phyloP scores from a whole-genome alignment of 2,113 vertebrate genomes.

The Pardalotus punctatus region DNA sequence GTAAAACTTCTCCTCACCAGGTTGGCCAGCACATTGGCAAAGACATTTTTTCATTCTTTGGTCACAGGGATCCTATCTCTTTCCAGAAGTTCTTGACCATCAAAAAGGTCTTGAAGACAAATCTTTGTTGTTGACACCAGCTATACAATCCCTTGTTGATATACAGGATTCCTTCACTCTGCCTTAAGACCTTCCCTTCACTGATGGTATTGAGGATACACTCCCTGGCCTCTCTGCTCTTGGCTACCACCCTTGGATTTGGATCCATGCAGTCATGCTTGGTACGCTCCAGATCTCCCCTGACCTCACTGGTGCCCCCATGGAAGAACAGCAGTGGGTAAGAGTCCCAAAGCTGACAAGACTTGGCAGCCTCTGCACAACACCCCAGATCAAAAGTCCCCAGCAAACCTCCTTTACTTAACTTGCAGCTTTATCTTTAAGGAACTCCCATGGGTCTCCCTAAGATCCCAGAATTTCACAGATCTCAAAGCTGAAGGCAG shows the following conservation, averaged over 20 bases:
- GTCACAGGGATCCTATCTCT: not conserved
- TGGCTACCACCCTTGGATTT: not conserved
- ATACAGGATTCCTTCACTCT: not conserved
- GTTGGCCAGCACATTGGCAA: not conserved
- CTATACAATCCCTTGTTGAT: not conserved
- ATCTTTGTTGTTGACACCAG: not conserved
- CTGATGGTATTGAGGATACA: not conserved
- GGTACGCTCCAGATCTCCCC: not conserved
- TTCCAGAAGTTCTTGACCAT: not conserved
- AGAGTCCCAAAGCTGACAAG: not conserved
- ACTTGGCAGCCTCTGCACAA: not conserved
- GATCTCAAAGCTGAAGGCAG: not conserved
- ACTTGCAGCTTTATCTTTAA: not conserved
- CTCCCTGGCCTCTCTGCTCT: fast-evolving
- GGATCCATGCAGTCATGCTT: not conserved
- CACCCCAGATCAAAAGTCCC: not conserved
- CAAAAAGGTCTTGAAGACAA: not conserved
- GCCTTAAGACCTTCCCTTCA: not conserved
- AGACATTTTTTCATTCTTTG: not conserved
- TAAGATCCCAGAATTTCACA: not conserved
- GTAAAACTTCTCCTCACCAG: not conserved
- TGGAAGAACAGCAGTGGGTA: not conserved
- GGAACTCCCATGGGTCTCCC: not conserved
- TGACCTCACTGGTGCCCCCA: not conserved
- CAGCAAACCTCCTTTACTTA: not conserved